phyloP scores from a whole-genome alignment of 2,797 vertebrate genomes.

The Tachyglossus aculeatus region DNA sequence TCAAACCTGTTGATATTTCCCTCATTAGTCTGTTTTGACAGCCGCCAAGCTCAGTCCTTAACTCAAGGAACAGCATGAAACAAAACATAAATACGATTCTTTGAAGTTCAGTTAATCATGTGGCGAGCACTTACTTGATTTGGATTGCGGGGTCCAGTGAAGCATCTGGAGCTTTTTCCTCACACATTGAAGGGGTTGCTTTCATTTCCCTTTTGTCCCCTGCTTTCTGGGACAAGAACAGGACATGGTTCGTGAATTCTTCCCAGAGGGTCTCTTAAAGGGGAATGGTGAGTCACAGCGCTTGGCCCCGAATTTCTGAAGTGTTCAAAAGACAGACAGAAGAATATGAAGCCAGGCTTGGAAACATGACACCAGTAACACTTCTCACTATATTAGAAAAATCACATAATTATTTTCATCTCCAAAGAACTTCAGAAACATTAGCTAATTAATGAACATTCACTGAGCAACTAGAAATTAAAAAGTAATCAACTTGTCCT shows the following conservation, averaged over 20 bases:
- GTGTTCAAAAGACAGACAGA: no score
- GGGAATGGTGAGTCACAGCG: no score
- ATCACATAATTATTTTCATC: not conserved
- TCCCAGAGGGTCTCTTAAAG: no score
- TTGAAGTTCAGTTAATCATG: not conserved
- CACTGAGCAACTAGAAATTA: not conserved
- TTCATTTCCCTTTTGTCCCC: not conserved
- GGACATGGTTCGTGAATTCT: not conserved
- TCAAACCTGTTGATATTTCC: not conserved
- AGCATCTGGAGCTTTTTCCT: not conserved
- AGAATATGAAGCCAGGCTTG: no score
- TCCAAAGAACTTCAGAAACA: constrained; percentile 15
- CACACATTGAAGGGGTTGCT: not conserved
- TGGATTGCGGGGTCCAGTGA: not conserved
- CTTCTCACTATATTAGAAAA: no score
- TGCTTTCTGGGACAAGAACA: constrained; percentile 14
- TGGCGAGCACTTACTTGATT: not conserved
- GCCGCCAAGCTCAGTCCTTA: not conserved
- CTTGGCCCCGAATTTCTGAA: no score
- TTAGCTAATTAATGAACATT: constrained; percentile 24
- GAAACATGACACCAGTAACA: no score
- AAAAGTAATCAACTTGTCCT: not conserved
- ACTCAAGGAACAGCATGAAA: constrained; percentile 1
- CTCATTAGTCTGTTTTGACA: not conserved
- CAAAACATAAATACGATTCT: not conserved